Conservation (phyloP, 2,113 vertebrate genomes). For the Trichechus manatus region DNA sequence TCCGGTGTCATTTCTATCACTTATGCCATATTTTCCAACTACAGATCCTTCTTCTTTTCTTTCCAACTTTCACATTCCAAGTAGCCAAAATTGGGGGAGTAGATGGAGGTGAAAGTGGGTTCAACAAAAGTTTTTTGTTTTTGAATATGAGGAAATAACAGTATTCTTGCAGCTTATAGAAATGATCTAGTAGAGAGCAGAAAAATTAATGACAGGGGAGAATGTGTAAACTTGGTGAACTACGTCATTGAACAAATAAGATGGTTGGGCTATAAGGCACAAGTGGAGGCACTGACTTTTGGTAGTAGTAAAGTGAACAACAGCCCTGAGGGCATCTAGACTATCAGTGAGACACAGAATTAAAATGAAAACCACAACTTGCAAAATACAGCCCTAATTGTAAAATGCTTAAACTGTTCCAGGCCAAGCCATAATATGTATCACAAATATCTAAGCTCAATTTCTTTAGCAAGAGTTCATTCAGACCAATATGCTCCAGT, state of each 20-base stretch:
- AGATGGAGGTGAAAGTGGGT: background rate
- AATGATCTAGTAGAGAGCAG: background rate
- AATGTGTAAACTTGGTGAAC: background rate
- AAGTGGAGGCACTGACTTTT: background rate
- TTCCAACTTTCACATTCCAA: no score
- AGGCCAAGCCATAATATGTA: no score
- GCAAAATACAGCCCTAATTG: no score
- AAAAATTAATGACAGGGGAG: background rate
- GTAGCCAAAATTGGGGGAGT: background rate
- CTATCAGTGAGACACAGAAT: background rate
- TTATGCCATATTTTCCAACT: no score
- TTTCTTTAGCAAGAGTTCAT: no score
- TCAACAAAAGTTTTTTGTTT: background rate
- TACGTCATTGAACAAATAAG: background rate
- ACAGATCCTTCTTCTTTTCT: no score
- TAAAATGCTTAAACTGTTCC: no score
- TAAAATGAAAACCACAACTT: no score
- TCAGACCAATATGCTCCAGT: no score
- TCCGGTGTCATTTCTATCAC: no score
- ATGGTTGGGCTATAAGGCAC: background rate
- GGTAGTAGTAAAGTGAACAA: background rate
- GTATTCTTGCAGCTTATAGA: background rate
- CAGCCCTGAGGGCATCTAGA: background rate
- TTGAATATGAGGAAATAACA: background rate
- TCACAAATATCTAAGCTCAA: no score